Conservation (phyloP, 2,888 invertebrate species). For the Allophyes oxyacanthae region DNA sequence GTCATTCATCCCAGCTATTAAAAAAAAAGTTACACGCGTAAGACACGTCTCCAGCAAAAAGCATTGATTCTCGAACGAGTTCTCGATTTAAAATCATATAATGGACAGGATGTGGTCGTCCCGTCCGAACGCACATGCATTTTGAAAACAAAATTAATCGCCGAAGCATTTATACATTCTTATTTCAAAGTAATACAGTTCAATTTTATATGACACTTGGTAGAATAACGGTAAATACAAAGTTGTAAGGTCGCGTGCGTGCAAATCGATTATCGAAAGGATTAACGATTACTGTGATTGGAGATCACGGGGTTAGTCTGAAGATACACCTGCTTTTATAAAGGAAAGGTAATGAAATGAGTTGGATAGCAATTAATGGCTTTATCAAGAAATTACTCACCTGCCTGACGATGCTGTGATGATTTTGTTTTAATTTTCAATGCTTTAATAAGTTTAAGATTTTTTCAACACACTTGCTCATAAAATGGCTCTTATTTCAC, state of each 20-base stretch:
- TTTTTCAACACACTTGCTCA: no score
- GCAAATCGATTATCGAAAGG: conserved; percentile 77
- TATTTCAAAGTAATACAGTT: conserved; percentile 17
- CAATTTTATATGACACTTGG: conserved; percentile 21
- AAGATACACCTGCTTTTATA: conserved; percentile 59
- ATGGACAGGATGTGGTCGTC: conserved; percentile 78
- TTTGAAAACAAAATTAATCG: conserved; percentile 34
- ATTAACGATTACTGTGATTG: conserved; percentile 66
- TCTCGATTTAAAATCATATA: conserved; percentile 73
- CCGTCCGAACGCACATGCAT: conserved; percentile 71
- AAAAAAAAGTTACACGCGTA: conserved; percentile 56
- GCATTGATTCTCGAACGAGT: conserved; percentile 61
- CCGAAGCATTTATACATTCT: conserved; percentile 8
- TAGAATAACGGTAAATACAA: conserved; percentile 41
- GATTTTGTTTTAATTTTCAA: no score
- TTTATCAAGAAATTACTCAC: conserved; percentile 24
- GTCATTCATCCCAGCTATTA: conserved; percentile 36
- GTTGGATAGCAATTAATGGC: conserved; percentile 20
- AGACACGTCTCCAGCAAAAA: conserved; percentile 63
- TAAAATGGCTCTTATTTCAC: no score
- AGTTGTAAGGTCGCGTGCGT: conserved; percentile 74
- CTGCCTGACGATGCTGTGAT: neutral
- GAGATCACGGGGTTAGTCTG: conserved; percentile 65
- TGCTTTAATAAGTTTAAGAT: no score
- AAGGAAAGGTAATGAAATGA: conserved; percentile 22